A percentile compares a stretch with the other conserved stretches of the same genome.
Conservation (phyloP, 2,797 vertebrate species). For the Eidolon dupreanum region DNA sequence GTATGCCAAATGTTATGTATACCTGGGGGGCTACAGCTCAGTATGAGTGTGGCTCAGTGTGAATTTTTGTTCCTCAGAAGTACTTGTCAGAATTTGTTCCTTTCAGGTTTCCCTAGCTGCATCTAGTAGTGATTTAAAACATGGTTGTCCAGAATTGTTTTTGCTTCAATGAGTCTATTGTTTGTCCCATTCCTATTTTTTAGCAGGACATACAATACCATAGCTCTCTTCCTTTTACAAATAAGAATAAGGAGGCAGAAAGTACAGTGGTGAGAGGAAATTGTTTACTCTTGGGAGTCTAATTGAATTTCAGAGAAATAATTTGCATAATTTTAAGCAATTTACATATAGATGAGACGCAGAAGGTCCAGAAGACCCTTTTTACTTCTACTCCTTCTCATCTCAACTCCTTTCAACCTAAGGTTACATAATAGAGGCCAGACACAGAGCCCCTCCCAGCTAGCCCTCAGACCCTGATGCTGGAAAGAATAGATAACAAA, state of each 20-base stretch:
- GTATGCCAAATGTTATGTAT: neutral
- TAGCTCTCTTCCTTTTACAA: neutral
- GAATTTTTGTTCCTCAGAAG: neutral
- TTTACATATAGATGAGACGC: constrained; percentile 33
- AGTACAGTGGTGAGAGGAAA: neutral
- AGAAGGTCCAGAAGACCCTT: neutral
- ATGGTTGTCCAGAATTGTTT: neutral
- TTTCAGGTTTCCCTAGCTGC: neutral
- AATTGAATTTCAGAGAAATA: constrained; percentile 42
- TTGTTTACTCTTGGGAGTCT: constrained; percentile 28
- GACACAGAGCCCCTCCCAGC: neutral
- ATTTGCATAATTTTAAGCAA: constrained; percentile 40
- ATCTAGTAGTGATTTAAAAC: neutral
- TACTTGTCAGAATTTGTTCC: neutral
- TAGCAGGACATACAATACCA: neutral
- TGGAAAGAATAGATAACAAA: neutral
- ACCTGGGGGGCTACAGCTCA: neutral
- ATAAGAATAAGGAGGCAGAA: neutral
- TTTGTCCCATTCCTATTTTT: neutral
- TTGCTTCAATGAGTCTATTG: neutral
- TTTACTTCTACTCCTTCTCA: neutral
- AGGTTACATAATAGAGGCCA: neutral
- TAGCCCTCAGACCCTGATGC: neutral
- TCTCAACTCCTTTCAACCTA: neutral
- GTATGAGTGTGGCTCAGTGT: neutral